These are phyloP conservation scores for Erannis defoliaria DNA, from an alignment of 2,888 invertebrate species.

Conservation along the genomic window DNA sequence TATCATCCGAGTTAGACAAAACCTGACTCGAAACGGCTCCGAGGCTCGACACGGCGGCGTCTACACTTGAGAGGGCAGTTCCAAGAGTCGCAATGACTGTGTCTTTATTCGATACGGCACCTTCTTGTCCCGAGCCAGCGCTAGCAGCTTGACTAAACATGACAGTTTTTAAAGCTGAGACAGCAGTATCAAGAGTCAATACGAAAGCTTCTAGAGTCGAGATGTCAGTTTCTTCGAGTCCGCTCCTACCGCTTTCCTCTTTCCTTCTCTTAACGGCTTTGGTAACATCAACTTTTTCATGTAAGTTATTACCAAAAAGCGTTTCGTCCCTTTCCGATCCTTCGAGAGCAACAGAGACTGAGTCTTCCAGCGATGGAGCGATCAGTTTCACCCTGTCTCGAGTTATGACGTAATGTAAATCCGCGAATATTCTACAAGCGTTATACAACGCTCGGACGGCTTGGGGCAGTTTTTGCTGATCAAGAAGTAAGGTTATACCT, in stretches of 20 bases:
- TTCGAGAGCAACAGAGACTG: not conserved
- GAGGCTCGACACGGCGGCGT: no score
- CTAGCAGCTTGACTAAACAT: not conserved
- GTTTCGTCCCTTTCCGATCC: not conserved
- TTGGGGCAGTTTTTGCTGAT: not conserved
- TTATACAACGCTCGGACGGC: not conserved
- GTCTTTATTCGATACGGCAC: no score
- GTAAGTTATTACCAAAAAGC: slow-evolving; percentile 1
- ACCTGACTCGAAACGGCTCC: no score
- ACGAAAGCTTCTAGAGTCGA: not conserved
- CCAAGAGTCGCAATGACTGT: not conserved
- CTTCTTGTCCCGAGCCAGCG: not conserved
- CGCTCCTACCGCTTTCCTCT: not conserved
- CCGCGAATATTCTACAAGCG: not conserved
- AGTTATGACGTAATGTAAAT: not conserved
- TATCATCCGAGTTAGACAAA: no score
- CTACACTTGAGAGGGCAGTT: not conserved
- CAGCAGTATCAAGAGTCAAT: not conserved
- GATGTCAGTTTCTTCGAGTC: not conserved
- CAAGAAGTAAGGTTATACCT: not conserved
- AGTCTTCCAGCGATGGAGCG: not conserved
- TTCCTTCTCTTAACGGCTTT: not conserved
- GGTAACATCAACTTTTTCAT: not conserved
- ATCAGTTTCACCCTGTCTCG: not conserved
- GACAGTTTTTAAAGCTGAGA: no score